Base-by-base conservation (phyloP, 1,140 invertebrate species). In the Drosophila parabipectinata region DNA sequence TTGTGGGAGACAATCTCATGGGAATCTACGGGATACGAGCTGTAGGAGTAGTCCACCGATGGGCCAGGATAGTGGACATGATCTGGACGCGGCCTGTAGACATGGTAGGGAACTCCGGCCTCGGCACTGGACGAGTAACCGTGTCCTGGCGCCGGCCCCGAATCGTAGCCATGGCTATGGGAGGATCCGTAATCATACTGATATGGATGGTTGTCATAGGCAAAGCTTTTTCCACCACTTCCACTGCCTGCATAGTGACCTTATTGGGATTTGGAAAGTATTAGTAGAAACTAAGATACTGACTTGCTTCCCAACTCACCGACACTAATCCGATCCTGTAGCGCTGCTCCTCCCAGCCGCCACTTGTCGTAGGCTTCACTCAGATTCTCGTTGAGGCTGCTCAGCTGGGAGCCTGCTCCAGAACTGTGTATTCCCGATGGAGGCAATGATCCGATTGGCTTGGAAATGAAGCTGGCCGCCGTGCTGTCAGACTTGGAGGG, bases 1-100 rank as follows among this genome's bases (percentile, higher is more conserved):
- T 91, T 91, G 34, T 91, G 90, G 5, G 72, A 45, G n/a, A 84
- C 63, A 5, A 79, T 24, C 18, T 91, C 90, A 32, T 91, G 90
- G 8, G 60, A 54, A 15, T 88, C 83, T 10, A 77, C 15, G 3
- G 41, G 72, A 32, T 74, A 74, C 6, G 71, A 51, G 21, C 53
- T 52, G 48, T 90, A 90, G 3, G 73, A 56, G 4, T 91, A 90
- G n/a, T 91, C 90, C 9, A 83, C 76, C 3, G 88, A 74, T 8
- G 69, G 56, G 1, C 72, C 67, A 0, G 64, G 58, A 45, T 83
- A 90, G 24, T 85, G 82, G 2, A 52, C 71, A 10, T 67, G 71
- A 0, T 67, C 71, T 6, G 83, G 83, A 4, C 79, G 79, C 5
- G 67, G 32, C 14, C 72, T 72, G 9, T 91, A 91, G 0, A 87